Evolutionary conservation across 2,797 vertebrate species (phyloP), one percentile per base, ranked within the genome.

Genomic region (Microctenopoma stevenorrisi): DNA sequence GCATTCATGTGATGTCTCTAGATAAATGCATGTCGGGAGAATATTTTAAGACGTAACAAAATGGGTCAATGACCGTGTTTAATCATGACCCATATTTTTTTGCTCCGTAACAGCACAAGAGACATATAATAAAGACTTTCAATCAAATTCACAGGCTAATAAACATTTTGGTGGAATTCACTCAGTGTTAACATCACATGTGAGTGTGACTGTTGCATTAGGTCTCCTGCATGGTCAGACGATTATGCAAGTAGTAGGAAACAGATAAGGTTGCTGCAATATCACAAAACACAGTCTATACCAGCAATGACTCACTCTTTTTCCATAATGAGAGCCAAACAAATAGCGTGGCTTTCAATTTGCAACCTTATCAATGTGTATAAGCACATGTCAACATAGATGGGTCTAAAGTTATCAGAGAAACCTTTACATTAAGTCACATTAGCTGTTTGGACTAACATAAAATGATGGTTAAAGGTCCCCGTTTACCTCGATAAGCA

Each of bases 401-500:
- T 6, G 16, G 1, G 9, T 26, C 11, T 25, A 9, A 53, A 59
- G 4, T 18, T 7, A 58, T 33, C 13, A 44, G 11, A 10, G 22
- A 2, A 46, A 49, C 3, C 18, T 38, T 52, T 16, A 46, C n/a
- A 57, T 63, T 64, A 66, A 74, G 25, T 44, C 47, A 25, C 10
- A 22, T 37, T 18, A 49, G 30, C 51, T 68, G 67, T 53, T 42
- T 54, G 48, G 14, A 8, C n/a, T 16, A 43, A 35, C 13, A 16
- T 35, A 25, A 59, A 65, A 22, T 3, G 30, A 26, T 15, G 13
- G 16, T 48, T 59, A 35, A 25, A 60, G 16, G 9, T 53, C 48
- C 37, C 6, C 43, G 61, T n/a, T 22, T 16, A 28, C 22, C 37
- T 38, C 33, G 60, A 72, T 78, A 59, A 71, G 58, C 59, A 68